Evolutionary conservation across 2,113 vertebrate species (phyloP).

Genomic region (Illadopsis cleaveri): DNA sequence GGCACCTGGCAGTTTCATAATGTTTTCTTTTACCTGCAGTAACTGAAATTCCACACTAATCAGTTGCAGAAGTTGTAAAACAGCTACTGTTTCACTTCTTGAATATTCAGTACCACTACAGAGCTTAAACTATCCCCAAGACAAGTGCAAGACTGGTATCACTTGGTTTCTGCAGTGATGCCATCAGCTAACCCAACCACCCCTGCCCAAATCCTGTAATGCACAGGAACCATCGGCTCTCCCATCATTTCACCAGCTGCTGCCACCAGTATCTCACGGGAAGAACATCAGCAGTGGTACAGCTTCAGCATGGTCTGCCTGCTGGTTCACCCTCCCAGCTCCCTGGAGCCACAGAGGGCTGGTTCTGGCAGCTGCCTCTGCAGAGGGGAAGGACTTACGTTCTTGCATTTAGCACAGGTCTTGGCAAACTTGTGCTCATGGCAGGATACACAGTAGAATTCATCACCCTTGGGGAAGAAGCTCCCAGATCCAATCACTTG

Average conservation of each 20-base stretch:
- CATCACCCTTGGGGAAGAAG: constrained; percentile 92
- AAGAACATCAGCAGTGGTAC: not conserved
- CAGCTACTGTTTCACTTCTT: not conserved
- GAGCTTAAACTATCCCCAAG: not conserved
- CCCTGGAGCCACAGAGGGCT: not conserved
- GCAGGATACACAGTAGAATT: constrained; percentile 91
- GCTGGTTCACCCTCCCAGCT: not conserved
- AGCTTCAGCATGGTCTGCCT: not conserved
- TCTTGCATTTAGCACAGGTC: constrained; percentile 91
- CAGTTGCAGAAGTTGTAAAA: not conserved
- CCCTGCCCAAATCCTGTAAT: not conserved
- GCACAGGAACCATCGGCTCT: not conserved
- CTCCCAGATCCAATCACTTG: constrained; percentile 90
- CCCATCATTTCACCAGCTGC: not conserved
- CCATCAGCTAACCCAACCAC: not conserved
- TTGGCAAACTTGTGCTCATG: constrained; percentile 94
- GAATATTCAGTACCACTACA: not conserved
- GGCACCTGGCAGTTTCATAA: not conserved
- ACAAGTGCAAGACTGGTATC: too few species aligned
- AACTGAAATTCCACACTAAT: not conserved
- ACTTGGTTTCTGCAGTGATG: not conserved
- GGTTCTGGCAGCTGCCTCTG: not conserved
- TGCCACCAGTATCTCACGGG: not conserved
- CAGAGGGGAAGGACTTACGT: constrained; percentile 72
- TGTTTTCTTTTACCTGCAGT: not conserved